Percentiles rank a stretch among this genome's conserved stretches.
Conservation (phyloP, 2,797 vertebrate genomes). For the Sciurus carolinensis region DNA sequence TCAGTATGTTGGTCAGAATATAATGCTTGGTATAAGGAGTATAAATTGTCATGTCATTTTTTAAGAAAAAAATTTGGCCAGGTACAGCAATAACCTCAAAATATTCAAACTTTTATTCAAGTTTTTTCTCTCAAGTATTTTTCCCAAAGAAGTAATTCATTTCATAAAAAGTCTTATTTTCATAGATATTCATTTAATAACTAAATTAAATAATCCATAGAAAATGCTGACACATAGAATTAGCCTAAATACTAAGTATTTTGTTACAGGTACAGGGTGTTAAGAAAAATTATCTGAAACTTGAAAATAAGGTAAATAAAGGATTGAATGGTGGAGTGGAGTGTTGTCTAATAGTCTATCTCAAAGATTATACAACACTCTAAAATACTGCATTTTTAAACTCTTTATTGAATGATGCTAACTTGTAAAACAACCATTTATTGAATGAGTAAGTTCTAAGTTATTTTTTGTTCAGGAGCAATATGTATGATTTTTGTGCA, state of each 20-base stretch:
- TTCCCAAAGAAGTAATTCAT: background rate
- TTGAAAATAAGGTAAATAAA: conserved; percentile 47
- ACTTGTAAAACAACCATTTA: background rate
- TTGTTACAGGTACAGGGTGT: background rate
- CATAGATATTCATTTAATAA: background rate
- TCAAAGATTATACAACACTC: background rate
- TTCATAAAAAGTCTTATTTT: background rate
- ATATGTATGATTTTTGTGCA: conserved; percentile 35
- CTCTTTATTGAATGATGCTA: background rate
- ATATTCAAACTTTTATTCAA: background rate
- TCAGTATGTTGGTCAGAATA: background rate
- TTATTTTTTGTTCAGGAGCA: background rate
- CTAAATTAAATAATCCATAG: background rate
- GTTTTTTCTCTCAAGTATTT: background rate
- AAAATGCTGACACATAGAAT: background rate
- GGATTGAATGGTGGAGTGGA: background rate
- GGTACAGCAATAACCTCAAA: background rate
- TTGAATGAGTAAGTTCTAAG: background rate
- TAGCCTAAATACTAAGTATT: background rate
- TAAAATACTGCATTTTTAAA: background rate
- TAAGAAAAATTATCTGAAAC: background rate
- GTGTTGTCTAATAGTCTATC: background rate
- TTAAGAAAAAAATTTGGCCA: background rate
- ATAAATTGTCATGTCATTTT: background rate
- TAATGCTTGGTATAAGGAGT: background rate